Percentiles rank a stretch among this genome's conserved stretches.
phyloP scores from a whole-genome alignment of 2,797 vertebrate genomes.

The Danio kyathit region DNA sequence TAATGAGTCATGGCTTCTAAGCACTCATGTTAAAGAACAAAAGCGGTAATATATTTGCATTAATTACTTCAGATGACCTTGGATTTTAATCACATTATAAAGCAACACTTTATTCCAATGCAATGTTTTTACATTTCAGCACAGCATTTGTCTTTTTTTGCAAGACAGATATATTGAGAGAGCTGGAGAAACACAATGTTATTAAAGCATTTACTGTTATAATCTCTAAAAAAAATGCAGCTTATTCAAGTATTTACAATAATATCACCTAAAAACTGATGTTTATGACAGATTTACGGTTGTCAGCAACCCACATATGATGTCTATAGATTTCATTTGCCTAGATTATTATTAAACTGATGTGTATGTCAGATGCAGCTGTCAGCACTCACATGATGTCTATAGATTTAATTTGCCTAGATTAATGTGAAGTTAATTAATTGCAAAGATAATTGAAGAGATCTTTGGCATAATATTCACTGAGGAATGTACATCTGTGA shows the following conservation, averaged over 20 bases:
- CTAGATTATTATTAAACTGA: neutral
- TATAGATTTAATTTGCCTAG: neutral
- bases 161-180: neutral
- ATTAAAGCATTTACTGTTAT: neutral
- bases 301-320: neutral
- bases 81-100: neutral
- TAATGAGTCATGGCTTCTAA: conserved; percentile 3
- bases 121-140: conserved; percentile 3
- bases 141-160: neutral
- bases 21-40: neutral
- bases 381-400: neutral
- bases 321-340: neutral
- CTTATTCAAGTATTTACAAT: neutral
- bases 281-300: neutral
- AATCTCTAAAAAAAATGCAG: too few relatives aligned
- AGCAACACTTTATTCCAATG: neutral
- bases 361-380: neutral
- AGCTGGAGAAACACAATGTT: neutral
- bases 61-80: neutral
- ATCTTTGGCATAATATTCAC: neutral
- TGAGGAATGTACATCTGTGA: neutral
- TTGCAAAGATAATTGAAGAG: neutral
- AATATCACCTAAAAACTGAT: neutral
- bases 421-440: neutral
- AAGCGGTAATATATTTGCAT: neutral